Evolutionary conservation across 2,797 vertebrate species (phyloP).

Genomic region (Coracias cyanogaster): DNA sequence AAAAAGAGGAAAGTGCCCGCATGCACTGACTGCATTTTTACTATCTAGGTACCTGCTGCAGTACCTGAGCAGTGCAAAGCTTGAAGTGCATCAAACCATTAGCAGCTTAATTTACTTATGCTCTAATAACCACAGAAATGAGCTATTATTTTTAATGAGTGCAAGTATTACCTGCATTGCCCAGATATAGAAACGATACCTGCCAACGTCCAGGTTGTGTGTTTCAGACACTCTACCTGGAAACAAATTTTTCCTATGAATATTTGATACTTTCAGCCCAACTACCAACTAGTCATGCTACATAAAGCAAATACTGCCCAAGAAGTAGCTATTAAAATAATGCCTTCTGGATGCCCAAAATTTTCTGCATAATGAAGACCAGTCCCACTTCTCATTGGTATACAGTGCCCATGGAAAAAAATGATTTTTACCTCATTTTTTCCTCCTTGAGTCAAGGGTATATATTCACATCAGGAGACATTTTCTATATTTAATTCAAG

Average conservation of each 20-base stretch:
- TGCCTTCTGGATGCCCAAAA: neutral
- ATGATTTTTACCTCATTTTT: neutral
- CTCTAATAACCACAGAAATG: conserved; percentile 68
- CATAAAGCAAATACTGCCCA: conserved; percentile 3
- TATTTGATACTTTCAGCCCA: neutral
- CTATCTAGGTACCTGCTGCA: neutral
- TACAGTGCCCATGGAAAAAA: neutral
- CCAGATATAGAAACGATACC: neutral
- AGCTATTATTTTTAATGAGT: conserved; percentile 70
- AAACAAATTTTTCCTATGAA: neutral
- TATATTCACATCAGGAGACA: neutral
- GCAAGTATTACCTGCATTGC: neutral
- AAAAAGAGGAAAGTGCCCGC: neutral
- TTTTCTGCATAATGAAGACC: neutral
- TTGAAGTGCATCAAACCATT: conserved; percentile 41
- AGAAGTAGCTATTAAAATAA: neutral
- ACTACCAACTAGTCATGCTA: neutral
- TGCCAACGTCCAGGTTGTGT: neutral
- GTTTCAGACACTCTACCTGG: neutral
- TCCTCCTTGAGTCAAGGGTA: neutral
- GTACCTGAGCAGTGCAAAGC: conserved; percentile 5
- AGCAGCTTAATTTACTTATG: conserved; percentile 62
- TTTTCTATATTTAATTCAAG: neutral
- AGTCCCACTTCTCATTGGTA: neutral
- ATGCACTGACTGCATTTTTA: neutral